A percentile compares a stretch with the other conserved stretches of the same genome.
These are phyloP conservation scores for Melieria omissa DNA, from an alignment of 2,888 invertebrate genomes.

Conservation along the genomic window DNA sequence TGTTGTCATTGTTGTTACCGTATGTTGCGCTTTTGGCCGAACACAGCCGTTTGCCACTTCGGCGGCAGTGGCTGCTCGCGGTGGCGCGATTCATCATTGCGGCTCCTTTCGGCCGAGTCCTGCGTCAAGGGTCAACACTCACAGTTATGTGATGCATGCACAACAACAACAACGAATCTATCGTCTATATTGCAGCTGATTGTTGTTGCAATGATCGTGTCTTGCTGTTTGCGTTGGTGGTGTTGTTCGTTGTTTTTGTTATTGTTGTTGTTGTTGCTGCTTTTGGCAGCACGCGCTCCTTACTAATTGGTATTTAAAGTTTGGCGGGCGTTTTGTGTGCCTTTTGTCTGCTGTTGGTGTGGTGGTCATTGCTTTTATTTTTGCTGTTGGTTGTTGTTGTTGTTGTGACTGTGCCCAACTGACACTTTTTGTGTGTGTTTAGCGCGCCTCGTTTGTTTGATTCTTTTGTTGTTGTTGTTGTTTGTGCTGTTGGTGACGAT, in stretches of 20 bases:
- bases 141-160: conserved; percentile 42
- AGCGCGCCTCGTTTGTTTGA: neutral
- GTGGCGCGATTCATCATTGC: too few species aligned
- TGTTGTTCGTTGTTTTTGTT: conserved; percentile 35
- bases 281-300: conserved; percentile 62
- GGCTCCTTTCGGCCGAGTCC: conserved; percentile 5
- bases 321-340: conserved; percentile 57
- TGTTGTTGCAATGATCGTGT: conserved; percentile 11
- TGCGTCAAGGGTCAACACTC: conserved; percentile 53
- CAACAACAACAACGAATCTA: conserved; percentile 51
- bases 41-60: neutral
- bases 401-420: conserved; percentile 37
- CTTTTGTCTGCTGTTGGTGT: conserved; percentile 28
- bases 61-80: too few species aligned
- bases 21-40: conserved; percentile 35
- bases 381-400: conserved; percentile 26
- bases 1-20: conserved; percentile 43
- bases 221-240: conserved; percentile 37
- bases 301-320: conserved; percentile 62
- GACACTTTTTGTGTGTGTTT: conserved; percentile 31
- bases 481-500: conserved; percentile 13
- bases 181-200: conserved; percentile 23
- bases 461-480: neutral
- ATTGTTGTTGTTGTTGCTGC: conserved; percentile 30
- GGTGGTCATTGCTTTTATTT: conserved; percentile 28